A percentile compares a stretch with the other conserved stretches of the same genome.
Evolutionary conservation across 1,140 invertebrate species (phyloP).

Genomic region (Steinernema feltiae): DNA sequence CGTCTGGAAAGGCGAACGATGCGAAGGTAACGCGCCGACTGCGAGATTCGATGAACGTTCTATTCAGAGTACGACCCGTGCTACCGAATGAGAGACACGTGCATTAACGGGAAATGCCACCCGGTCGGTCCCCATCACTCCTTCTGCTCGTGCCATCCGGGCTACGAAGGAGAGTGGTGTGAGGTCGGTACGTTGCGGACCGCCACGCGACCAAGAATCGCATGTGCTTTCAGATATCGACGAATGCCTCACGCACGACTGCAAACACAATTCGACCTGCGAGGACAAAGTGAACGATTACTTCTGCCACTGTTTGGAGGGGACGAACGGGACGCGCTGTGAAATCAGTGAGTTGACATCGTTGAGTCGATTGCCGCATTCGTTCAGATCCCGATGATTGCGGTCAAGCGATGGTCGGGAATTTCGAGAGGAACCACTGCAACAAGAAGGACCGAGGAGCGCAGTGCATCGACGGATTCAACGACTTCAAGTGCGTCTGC

Average conservation of each 20-base stretch:
- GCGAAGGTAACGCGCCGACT: too few relatives aligned
- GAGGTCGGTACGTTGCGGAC: background rate
- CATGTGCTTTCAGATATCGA: background rate
- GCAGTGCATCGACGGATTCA: background rate
- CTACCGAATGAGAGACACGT: background rate
- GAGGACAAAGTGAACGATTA: background rate
- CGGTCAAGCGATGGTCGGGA: background rate
- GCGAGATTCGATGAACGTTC: too few relatives aligned
- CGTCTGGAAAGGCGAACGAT: too few relatives aligned
- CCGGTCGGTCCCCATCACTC: background rate
- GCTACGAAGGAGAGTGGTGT: background rate
- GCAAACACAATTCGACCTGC: background rate
- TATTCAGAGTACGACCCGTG: background rate
- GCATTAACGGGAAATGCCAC: background rate
- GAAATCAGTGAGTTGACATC: background rate
- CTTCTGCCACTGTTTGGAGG: background rate
- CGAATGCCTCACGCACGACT: background rate
- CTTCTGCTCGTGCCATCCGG: background rate
- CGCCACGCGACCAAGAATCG: background rate
- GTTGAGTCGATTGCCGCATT: background rate
- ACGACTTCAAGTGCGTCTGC: background rate
- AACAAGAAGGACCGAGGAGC: background rate
- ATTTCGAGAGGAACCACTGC: background rate
- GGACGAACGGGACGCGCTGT: conserved; percentile 22
- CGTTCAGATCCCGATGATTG: background rate